phyloP scores from a whole-genome alignment of 2,797 vertebrate genomes.

The Saxicola maurus region DNA sequence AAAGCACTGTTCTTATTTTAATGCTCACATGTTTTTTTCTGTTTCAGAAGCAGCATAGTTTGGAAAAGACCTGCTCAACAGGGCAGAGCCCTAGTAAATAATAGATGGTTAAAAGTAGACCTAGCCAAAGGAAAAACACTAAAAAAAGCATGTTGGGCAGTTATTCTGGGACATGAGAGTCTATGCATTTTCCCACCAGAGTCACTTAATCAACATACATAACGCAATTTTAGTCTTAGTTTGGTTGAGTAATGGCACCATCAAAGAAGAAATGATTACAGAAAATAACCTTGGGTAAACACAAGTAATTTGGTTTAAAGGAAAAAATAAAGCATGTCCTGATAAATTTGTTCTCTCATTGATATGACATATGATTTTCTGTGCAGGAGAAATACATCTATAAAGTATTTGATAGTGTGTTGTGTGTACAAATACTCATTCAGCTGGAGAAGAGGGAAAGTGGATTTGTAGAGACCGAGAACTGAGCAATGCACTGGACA shows the following conservation, averaged over 20 bases:
- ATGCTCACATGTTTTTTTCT: neutral
- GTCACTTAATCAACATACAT: neutral
- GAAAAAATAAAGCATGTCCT: neutral
- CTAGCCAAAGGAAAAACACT: neutral
- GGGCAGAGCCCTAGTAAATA: neutral
- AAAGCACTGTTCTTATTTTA: neutral
- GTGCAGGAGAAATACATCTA: neutral
- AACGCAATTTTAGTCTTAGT: neutral
- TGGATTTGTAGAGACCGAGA: neutral
- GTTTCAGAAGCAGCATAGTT: neutral
- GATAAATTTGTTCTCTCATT: neutral
- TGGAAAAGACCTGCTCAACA: neutral
- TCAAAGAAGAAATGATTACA: neutral
- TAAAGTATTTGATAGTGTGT: neutral
- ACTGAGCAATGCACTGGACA: neutral
- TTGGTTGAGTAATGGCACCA: neutral
- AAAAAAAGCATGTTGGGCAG: neutral
- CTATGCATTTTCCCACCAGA: neutral
- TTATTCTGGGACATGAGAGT: neutral
- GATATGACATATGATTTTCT: slow-evolving; percentile 9
- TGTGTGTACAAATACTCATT: neutral
- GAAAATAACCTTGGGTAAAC: neutral
- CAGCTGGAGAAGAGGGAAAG: neutral
- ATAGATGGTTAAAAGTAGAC: neutral
- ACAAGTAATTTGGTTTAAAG: slow-evolving; percentile 12